A percentile compares a stretch with the other conserved stretches of the same genome.
Conservation (phyloP, 2,113 vertebrate species). For the Callipepla squamata region DNA sequence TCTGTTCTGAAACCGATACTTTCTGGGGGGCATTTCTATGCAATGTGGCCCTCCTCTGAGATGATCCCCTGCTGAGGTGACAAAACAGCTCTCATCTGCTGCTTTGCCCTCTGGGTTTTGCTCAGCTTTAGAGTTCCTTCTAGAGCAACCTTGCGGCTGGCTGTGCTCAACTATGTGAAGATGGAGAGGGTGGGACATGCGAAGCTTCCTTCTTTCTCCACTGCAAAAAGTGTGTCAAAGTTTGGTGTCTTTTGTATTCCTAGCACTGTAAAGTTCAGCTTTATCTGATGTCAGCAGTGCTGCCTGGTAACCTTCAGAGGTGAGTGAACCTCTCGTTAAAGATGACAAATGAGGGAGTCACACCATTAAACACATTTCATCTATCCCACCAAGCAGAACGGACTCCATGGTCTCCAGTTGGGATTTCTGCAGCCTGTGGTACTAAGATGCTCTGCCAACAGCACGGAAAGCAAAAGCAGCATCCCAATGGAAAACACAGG, state of each 20-base stretch:
- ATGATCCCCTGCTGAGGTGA: not conserved
- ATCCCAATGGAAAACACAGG: not conserved
- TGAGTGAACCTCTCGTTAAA: not conserved
- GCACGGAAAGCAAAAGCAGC: not conserved
- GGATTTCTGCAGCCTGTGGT: not conserved
- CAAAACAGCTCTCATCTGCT: not conserved
- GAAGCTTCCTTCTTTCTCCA: not conserved
- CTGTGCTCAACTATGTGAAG: not conserved
- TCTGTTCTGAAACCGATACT: not conserved
- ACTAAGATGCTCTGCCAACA: not conserved
- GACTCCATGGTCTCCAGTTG: not conserved
- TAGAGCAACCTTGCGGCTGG: not conserved
- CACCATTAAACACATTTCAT: not conserved
- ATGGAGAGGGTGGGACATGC: not conserved
- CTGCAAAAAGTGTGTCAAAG: rapidly evolving
- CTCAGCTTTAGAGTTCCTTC: not conserved
- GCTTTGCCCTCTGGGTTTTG: not conserved
- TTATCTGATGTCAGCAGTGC: not conserved
- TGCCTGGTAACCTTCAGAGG: not conserved
- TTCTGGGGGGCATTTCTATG: not conserved
- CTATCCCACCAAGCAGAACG: not conserved
- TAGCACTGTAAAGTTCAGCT: not conserved
- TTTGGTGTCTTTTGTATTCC: not conserved
- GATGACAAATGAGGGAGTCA: not conserved
- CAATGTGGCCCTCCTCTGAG: not conserved